phyloP scores from a whole-genome alignment of 2,113 vertebrate genomes.

The Columba livia region DNA sequence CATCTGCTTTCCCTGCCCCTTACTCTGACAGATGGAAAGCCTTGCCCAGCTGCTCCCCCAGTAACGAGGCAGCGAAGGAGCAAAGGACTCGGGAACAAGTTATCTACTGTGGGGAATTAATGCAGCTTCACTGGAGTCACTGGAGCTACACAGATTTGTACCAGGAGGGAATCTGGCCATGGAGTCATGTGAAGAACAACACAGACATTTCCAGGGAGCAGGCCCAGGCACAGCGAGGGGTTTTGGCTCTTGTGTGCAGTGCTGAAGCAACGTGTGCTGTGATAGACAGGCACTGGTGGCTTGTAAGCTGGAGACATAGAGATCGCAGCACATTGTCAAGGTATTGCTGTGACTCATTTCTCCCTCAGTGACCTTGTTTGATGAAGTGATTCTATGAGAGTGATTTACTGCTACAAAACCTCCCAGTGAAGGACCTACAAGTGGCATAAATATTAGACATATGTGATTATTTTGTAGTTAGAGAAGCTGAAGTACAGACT shows the following conservation, averaged over 20 bases:
- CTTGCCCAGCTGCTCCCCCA: neutral
- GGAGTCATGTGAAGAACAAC: neutral
- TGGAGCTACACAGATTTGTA: neutral
- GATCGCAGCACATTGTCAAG: neutral
- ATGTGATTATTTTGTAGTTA: neutral
- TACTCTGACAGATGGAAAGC: neutral
- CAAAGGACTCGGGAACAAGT: neutral
- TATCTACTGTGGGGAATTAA: neutral
- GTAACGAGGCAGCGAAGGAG: neutral
- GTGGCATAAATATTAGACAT: neutral
- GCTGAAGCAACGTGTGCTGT: accelerated
- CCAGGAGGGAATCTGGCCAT: neutral
- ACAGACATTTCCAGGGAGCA: neutral
- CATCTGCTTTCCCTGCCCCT: neutral
- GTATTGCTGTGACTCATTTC: conserved; percentile 10
- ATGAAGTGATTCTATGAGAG: neutral
- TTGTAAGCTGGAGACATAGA: neutral
- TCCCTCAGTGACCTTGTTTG: neutral
- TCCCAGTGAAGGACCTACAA: neutral
- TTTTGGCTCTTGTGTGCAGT: neutral
- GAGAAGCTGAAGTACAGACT: neutral
- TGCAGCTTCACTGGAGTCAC: neutral
- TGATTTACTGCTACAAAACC: neutral
- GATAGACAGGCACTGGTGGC: neutral
- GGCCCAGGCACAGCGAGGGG: neutral